Conservation (phyloP, 2,113 vertebrate species). For the Haemorhous mexicanus region DNA sequence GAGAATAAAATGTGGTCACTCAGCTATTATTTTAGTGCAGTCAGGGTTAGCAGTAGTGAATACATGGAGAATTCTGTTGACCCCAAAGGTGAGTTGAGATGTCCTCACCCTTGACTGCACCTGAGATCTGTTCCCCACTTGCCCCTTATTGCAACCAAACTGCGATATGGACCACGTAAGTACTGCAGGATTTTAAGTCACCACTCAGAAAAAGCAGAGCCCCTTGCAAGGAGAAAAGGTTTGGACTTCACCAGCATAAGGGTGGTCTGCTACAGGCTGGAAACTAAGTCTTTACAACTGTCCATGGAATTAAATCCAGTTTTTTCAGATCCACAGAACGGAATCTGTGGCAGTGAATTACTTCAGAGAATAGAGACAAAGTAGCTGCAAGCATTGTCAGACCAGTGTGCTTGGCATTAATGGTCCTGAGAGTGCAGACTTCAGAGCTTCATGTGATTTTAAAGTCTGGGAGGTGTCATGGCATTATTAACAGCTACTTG, state of each 20-base stretch:
- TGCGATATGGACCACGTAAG: background rate
- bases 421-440: background rate
- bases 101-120: background rate
- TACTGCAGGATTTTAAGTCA: background rate
- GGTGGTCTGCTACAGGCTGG: background rate
- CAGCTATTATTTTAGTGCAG: background rate
- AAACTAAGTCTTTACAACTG: background rate
- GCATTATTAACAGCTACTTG: background rate
- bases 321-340: background rate
- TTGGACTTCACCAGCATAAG: background rate
- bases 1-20: background rate
- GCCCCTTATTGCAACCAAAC: background rate
- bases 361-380: background rate
- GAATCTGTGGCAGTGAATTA: background rate
- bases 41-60: background rate
- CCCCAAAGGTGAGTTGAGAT: background rate
- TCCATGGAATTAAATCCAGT: accelerated
- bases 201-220: background rate
- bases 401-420: background rate
- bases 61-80: background rate
- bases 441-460: background rate
- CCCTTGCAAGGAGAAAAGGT: background rate
- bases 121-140: background rate
- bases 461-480: background rate
- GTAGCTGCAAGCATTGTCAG: background rate